Evolutionary conservation across 2,797 vertebrate species (phyloP).

Genomic region (Zalophus californianus): DNA sequence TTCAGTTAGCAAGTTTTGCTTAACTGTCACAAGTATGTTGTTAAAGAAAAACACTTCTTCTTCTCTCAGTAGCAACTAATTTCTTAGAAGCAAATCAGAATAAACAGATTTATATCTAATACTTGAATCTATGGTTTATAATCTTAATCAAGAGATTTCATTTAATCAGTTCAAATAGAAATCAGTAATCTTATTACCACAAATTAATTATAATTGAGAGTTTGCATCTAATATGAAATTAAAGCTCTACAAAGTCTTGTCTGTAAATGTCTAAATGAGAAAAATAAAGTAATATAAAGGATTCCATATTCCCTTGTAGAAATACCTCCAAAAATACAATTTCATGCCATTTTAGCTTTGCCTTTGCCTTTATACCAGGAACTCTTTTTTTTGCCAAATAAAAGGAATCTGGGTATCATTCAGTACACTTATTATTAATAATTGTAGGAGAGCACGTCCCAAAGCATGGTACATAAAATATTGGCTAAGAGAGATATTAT

Average conservation of each 20-base stretch:
- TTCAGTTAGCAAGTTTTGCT: background rate
- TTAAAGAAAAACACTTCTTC: background rate
- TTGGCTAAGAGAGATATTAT: background rate
- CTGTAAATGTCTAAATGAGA: background rate
- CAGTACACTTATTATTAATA: background rate
- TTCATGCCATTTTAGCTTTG: background rate
- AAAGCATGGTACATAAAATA: background rate
- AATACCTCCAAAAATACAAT: conserved; percentile 4
- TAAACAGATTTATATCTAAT: background rate
- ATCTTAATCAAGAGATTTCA: conserved; percentile 17
- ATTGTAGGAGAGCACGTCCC: background rate
- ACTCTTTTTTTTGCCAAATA: background rate
- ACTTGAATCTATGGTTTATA: background rate
- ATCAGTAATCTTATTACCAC: background rate
- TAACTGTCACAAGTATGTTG: background rate
- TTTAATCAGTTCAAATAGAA: conserved; percentile 55
- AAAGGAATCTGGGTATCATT: background rate
- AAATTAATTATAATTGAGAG: conserved; percentile 33
- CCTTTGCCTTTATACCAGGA: background rate
- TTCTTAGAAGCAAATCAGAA: conserved; percentile 44
- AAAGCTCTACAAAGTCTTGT: background rate
- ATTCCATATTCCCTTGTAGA: background rate
- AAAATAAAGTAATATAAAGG: conserved; percentile 22
- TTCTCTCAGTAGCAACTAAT: background rate
- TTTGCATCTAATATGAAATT: conserved; percentile 25